Conservation (phyloP, 2,888 invertebrate species). For the Cryptocephalus primarius region DNA sequence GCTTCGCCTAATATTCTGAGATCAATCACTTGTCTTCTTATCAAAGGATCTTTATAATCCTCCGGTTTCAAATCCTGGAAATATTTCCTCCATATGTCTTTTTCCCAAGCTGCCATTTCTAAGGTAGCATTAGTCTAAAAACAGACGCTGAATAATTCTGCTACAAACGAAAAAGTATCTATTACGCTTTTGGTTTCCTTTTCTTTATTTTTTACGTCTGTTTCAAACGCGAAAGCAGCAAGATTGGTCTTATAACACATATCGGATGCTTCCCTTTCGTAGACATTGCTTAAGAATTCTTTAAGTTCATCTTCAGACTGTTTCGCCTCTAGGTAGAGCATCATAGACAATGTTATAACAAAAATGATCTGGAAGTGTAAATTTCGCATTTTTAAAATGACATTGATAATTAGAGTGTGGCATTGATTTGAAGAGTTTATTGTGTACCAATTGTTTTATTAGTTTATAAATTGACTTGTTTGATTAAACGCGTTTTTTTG, state of each 20-base stretch:
- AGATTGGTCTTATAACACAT: constrained; percentile 29
- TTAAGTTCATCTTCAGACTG: constrained; percentile 14
- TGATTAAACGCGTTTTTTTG: no score
- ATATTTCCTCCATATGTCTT: constrained; percentile 34
- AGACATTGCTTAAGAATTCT: constrained; percentile 19
- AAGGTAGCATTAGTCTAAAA: constrained; percentile 24
- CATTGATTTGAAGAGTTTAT: no score
- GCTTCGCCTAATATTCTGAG: constrained; percentile 40
- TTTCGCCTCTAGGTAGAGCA: not conserved
- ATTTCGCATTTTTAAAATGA: no score
- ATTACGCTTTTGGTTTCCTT: constrained; percentile 23
- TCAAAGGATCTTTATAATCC: constrained; percentile 32
- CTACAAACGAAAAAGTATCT: not conserved
- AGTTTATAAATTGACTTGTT: no score
- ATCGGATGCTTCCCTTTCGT: constrained; percentile 22
- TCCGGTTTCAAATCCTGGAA: constrained; percentile 28
- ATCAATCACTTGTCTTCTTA: constrained; percentile 37
- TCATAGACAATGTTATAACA: not conserved
- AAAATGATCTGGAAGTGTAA: no score
- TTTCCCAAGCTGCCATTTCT: constrained; percentile 29
- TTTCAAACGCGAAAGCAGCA: constrained; percentile 32
- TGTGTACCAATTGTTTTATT: no score
- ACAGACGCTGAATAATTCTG: not conserved
- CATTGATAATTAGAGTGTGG: no score
- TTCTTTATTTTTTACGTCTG: constrained; percentile 27